Conservation (phyloP, 1,140 invertebrate species). For the Caerostris darwini region DNA sequence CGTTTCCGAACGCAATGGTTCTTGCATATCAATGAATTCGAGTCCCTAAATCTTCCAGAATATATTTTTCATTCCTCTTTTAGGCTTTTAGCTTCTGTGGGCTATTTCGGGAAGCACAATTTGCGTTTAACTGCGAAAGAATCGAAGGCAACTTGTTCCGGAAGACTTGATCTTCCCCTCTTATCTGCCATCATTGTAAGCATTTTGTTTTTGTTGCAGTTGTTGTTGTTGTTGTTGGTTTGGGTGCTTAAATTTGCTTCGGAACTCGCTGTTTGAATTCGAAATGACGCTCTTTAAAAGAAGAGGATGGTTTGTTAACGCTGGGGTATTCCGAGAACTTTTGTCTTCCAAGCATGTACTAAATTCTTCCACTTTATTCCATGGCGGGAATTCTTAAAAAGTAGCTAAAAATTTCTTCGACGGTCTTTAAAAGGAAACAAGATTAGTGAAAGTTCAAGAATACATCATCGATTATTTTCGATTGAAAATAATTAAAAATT, state of each 20-base stretch:
- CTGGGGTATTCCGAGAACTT: not conserved
- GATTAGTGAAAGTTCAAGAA: constrained; percentile 18
- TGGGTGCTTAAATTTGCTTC: constrained; percentile 30
- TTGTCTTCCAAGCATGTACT: not conserved
- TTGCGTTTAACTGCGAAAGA: constrained; percentile 62
- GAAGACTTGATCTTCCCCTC: not conserved
- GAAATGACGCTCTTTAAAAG: constrained; percentile 2
- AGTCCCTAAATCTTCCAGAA: constrained; percentile 30
- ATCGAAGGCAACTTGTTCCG: constrained; percentile 32
- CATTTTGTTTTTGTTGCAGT: not conserved
- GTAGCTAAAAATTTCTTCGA: not conserved
- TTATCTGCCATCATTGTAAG: not conserved
- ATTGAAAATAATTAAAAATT: too few species aligned
- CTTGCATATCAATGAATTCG: constrained; percentile 51
- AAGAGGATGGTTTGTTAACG: constrained; percentile 48
- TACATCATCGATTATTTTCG: not conserved
- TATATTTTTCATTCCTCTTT: constrained; percentile 25
- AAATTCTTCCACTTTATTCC: not conserved
- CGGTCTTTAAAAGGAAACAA: not conserved
- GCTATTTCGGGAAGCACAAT: constrained; percentile 66
- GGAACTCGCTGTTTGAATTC: constrained; percentile 32
- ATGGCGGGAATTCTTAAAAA: not conserved
- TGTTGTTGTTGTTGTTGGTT: not conserved
- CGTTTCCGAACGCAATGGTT: not conserved
- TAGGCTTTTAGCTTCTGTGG: constrained; percentile 12